Evolutionary conservation across 2,888 invertebrate species (phyloP), one percentile per base, ranked within the genome.

Genomic region (Hypolimnas misippus): DNA sequence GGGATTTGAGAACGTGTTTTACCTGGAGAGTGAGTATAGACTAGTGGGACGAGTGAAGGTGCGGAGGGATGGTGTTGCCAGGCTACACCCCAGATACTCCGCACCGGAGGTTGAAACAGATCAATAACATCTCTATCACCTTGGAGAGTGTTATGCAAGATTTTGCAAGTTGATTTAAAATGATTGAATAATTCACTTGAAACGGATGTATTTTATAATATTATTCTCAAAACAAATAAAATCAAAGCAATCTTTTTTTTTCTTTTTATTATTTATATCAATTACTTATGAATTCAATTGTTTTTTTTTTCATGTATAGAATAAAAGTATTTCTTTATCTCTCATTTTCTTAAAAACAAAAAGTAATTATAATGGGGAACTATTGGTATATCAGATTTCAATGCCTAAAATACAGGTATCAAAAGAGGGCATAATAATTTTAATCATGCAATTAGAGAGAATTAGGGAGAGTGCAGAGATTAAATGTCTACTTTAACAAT

Each of bases 1-100:
- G 91, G 91, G 85, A 54, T 89, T 92, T 77, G 92, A 92, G 77
- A 90, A 88, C 76, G 91, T 92, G 79, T 92, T 92, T 78, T 92
- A 92, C 78, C 81, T 92, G 54, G 92, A 92, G 77, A 92, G 92
- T 92, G 81, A 92, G 92, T 92, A 81, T 79, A 79, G 77, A 69
- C 67, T 66, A 73, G 72, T 75, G 75, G 77, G 72, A 73, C 80
- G 79, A 77, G 79, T 73, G 72, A 76, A 78, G 82, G 83, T 76
- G 76, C 71, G 79, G 82, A 81, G 88, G 84, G 86, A 85, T 81
- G 86, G 87, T 89, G 92, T 90, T 91, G 90, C 91, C 84, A 70
- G 87, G 91, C 79, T 83, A 92, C 91, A 73, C 88, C 77, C 70
- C 72, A 77, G 81, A 81, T 81, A 79, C 82, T 83, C 81, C 76